Evolutionary conservation across 2,888 invertebrate genomes (phyloP), one percentile per base, ranked within the genome.

Genomic region (Heliconius aoede): DNA sequence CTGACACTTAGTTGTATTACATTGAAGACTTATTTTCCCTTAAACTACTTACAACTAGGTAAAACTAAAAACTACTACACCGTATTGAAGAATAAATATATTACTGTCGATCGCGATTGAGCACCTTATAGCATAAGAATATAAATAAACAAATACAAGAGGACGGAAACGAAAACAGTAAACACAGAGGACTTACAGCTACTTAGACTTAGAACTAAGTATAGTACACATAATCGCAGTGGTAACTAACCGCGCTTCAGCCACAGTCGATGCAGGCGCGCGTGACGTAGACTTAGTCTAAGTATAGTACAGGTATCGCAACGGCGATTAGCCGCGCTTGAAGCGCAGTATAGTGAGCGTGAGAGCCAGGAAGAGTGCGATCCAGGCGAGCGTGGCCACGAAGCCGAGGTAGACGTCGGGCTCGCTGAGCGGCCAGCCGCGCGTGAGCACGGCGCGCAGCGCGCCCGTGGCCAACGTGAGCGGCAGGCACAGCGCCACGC

Each of bases 381-480:
- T 98, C 99, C 99, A 99, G 62, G 95, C 95, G 69, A 98, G 94
- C 3, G 98, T 98, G 58, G 98, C 96, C 1, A 98, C 95, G 90
- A 97, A 98, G 26, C 98, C 98, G 88, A 96, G 96, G 91, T 98
- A 98, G 0, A 99, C 98, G 73, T 97, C 97, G 0, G 96, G 95
- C 86, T 98, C 97, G 0, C 95, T 87, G 74, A 99, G 95, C 67
- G 96, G 95, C 98, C 98, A 98, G 68, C 99, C 99, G 82, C 98
- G 94, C 0, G 98, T 98, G 69, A 98, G 95, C 91, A 98, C 97
- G 73, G 97, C 97, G 73, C 99, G 95, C 72, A 99, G 94, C 1
- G 98, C 97, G 62, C 98, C 97, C n/a, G 98, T 98, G n/a, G 98
- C 98, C 88, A 98, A 95, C 0, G 99, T 99, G 73, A 98, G 92